phyloP scores from a whole-genome alignment of 2,113 vertebrate genomes.

The Pteronura brasiliensis region DNA sequence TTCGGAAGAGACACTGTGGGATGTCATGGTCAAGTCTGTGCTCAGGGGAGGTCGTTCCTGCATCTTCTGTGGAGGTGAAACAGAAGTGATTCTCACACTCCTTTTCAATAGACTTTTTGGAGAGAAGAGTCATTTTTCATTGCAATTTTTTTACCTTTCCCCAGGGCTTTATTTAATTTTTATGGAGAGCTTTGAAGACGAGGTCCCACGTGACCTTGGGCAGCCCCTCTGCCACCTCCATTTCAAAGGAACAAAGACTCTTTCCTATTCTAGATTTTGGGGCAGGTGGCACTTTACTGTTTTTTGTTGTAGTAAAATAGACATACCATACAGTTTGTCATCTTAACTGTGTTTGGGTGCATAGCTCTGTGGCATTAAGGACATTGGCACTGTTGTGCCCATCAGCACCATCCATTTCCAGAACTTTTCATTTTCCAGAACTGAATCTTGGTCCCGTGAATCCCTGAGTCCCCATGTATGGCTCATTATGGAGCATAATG shows the following conservation, averaged over 20 bases:
- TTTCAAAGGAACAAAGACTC: not conserved
- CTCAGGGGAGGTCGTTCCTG: not conserved
- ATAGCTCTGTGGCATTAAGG: too few species aligned
- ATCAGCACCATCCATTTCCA: not conserved
- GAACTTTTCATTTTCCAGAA: not conserved
- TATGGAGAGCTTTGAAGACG: not conserved
- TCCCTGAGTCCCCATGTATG: not conserved
- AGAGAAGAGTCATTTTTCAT: too few species aligned
- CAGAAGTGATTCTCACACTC: too few species aligned
- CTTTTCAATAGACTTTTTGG: not conserved
- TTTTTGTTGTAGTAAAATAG: not conserved
- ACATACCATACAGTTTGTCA: fast-evolving
- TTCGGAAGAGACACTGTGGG: fast-evolving
- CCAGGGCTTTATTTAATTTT: not conserved
- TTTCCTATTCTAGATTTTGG: not conserved
- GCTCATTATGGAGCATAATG: not conserved
- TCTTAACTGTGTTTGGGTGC: not conserved
- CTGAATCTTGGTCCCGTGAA: not conserved
- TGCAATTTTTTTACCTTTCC: not conserved
- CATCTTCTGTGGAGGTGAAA: not conserved
- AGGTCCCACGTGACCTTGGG: not conserved
- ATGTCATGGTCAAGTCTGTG: too few species aligned
- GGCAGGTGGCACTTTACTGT: not conserved
- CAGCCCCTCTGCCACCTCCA: not conserved
- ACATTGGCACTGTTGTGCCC: not conserved